phyloP scores from a whole-genome alignment of 2,888 invertebrate genomes.

The Papilio protenor region DNA sequence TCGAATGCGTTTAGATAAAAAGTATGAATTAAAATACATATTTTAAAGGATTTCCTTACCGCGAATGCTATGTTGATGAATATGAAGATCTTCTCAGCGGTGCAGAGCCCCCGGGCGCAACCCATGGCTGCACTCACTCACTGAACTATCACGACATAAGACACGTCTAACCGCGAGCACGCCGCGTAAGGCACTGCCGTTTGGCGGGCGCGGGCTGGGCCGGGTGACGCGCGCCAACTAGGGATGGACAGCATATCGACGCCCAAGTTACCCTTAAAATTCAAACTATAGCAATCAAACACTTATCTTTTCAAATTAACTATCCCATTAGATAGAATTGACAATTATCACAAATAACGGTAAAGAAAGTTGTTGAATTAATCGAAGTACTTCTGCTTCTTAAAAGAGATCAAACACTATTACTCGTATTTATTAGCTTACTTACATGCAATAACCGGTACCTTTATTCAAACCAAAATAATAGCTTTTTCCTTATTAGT shows the following conservation, averaged over 20 bases:
- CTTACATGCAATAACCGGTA: neutral
- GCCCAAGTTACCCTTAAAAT: neutral
- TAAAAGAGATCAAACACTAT: neutral
- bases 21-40: slow-evolving; percentile 15
- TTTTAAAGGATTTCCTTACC: slow-evolving; percentile 55
- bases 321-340: neutral
- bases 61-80: slow-evolving; percentile 81
- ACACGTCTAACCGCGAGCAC: slow-evolving; percentile 55
- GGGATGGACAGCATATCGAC: slow-evolving; percentile 35
- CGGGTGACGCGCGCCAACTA: slow-evolving; percentile 40
- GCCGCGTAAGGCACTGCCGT: slow-evolving; percentile 73
- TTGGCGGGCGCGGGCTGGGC: slow-evolving; percentile 27
- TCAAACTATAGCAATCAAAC: neutral
- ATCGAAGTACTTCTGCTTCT: neutral
- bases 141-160: slow-evolving; percentile 45
- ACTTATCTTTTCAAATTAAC: neutral
- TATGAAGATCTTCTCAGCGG: slow-evolving; percentile 76
- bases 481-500: neutral
- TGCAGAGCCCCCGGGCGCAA: slow-evolving; percentile 70
- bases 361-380: neutral
- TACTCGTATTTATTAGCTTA: neutral
- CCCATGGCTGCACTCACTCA: slow-evolving; percentile 58
- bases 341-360: neutral
- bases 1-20: neutral
- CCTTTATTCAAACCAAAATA: neutral